phyloP scores from a whole-genome alignment of 2,113 vertebrate genomes.

The Sprattus sprattus region DNA sequence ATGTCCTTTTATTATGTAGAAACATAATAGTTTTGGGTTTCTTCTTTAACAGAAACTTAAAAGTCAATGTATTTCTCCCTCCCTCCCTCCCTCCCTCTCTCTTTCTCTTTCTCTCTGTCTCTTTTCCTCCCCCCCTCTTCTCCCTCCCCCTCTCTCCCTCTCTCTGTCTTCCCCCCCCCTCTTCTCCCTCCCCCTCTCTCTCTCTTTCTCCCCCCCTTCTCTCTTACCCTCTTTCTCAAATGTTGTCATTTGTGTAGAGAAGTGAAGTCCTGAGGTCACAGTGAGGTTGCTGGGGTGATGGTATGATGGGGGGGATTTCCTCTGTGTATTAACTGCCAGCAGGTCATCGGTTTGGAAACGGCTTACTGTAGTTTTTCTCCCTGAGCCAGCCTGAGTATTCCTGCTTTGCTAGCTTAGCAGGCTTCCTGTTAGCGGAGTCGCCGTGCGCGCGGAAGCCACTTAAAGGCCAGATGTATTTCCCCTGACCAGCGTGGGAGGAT shows the following conservation, averaged over 20 bases:
- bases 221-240: background rate
- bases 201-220: background rate
- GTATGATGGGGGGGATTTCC: background rate
- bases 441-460: slow-evolving; percentile 66
- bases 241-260: no score
- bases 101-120: background rate
- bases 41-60: no score
- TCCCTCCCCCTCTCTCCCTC: no score
- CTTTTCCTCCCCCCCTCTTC: background rate
- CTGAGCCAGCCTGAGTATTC: slow-evolving; percentile 55
- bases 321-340: no score
- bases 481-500: slow-evolving; percentile 1
- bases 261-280: background rate
- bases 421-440: slow-evolving; percentile 64
- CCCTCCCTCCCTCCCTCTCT: background rate
- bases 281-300: background rate
- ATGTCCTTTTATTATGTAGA: no score
- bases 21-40: no score
- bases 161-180: no score
- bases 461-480: slow-evolving; percentile 56
- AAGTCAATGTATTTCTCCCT: no score
- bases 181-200: no score
- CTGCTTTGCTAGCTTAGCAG: slow-evolving; percentile 58
- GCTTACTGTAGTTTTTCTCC: background rate
- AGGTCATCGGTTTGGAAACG: no score